These are phyloP conservation scores for Cossypha niveicapilla DNA, from an alignment of 2,797 vertebrate genomes.

Conservation along the genomic window DNA sequence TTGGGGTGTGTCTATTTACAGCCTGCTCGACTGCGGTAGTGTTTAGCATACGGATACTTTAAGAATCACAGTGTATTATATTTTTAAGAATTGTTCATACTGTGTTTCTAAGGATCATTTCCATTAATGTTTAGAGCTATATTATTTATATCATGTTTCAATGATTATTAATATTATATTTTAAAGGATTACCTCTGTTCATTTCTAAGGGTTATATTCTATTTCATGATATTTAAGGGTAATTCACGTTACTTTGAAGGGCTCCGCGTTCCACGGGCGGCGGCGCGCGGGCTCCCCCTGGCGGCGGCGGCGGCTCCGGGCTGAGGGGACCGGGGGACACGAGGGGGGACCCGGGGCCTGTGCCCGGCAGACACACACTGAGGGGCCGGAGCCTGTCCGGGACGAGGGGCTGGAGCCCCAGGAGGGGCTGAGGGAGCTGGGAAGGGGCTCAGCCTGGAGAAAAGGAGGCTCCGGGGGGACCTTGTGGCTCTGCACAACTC, in stretches of 20 bases:
- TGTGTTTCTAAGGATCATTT: not conserved
- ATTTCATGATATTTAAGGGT: fast-evolving
- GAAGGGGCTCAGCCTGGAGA: not conserved
- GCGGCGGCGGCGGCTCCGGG: not conserved
- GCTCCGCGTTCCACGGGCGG: fast-evolving
- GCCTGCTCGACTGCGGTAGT: not conserved
- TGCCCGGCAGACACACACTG: not conserved
- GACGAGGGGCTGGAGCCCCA: not conserved
- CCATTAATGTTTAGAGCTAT: not conserved
- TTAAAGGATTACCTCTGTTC: fast-evolving
- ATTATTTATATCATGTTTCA: not conserved
- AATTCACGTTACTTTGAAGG: fast-evolving
- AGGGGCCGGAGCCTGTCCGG: not conserved
- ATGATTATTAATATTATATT: fast-evolving
- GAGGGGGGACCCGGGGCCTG: not conserved
- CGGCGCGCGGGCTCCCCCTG: not conserved
- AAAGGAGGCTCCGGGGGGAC: not conserved
- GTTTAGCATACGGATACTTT: not conserved
- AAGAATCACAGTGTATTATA: not conserved
- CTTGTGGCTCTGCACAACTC: not conserved
- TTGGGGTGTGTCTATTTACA: not conserved
- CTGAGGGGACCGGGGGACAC: not conserved
- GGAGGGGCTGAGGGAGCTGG: not conserved
- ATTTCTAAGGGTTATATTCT: fast-evolving
- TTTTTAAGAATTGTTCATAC: not conserved